Evolutionary conservation across 2,888 invertebrate species (phyloP).

Genomic region (Acleris literana): DNA sequence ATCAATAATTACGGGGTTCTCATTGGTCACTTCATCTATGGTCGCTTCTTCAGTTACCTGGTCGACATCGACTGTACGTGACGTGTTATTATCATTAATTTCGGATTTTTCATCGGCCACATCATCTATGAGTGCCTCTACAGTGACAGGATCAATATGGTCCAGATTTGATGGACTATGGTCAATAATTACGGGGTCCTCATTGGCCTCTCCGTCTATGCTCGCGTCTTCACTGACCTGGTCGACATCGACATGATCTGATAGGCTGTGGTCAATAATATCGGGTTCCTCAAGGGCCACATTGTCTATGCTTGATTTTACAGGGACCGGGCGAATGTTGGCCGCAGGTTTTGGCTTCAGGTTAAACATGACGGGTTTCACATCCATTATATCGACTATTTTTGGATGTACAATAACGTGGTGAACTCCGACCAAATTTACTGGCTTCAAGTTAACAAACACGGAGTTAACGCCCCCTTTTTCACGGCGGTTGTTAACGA

Average conservation of each 20-base stretch:
- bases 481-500: too few species aligned
- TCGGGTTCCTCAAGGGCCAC: background rate
- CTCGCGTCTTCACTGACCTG: background rate
- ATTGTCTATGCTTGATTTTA: conserved; percentile 3
- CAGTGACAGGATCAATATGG: too few species aligned
- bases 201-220: background rate
- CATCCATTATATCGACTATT: background rate
- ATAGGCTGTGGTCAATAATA: conserved; percentile 7
- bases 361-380: background rate
- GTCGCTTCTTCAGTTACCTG: too few species aligned
- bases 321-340: background rate
- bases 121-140: conserved; percentile 1
- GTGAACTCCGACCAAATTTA: too few species aligned
- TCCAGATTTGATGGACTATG: too few species aligned
- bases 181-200: background rate
- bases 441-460: too few species aligned
- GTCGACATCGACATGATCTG: background rate
- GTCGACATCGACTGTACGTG: background rate
- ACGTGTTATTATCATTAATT: conserved; percentile 5
- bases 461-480: too few species aligned
- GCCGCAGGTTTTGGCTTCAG: too few species aligned
- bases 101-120: background rate
- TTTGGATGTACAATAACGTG: too few species aligned
- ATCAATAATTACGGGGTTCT: too few species aligned
- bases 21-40: too few species aligned